Base-by-base conservation (phyloP, 2,888 invertebrate genomes). In the Deroplatys truncata region DNA sequence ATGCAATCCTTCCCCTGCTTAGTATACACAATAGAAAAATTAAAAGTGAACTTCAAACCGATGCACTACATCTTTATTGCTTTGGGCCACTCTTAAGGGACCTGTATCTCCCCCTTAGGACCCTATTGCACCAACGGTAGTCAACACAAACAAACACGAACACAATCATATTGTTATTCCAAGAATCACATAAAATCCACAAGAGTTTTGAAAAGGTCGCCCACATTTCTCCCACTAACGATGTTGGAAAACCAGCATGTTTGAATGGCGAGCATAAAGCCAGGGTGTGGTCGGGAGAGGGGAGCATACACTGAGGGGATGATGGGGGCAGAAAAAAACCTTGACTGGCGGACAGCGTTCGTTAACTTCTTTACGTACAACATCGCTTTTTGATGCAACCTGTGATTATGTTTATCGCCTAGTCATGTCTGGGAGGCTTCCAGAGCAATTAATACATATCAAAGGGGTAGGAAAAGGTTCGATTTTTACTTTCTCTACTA, bases 331-430 rank as follows among this genome's bases (percentile, higher is more conserved):
- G 56, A 72, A 72, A 72, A 43, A 72, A 72, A 49, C n/a, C 56
- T 20, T 72, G 56, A 56, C 56, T 56, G 56, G 20, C 35, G 10
- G 43, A 43, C 43, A 43, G 43, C 56, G 56, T 72, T 72, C 56
- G 25, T 72, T 72, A 16, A 72, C 56, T 72, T 25, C 25, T 72
- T 72, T 72, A 72, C 56, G 16, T 20, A 72, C 25, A 25, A 72
- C 56, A 72, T 20, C 20, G 82, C 35, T 82, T 87, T 87, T 82
- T 87, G 87, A 87, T 87, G 87, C 82, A 87, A 31, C 89, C 89
- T 85, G 85, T 89, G 89, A 89, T 89, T 89, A 89, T 85, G 85
- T 56, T 85, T 89, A 89, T 89, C 89, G 89, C 89, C 56, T 89
- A 85, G 87, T 87, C 87, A 87, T 82, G 87, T 87, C 35, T 83